Percentiles rank a stretch among this genome's conserved stretches.
Conservation (phyloP, 1,140 invertebrate species). For the Contarinia nasturtii region DNA sequence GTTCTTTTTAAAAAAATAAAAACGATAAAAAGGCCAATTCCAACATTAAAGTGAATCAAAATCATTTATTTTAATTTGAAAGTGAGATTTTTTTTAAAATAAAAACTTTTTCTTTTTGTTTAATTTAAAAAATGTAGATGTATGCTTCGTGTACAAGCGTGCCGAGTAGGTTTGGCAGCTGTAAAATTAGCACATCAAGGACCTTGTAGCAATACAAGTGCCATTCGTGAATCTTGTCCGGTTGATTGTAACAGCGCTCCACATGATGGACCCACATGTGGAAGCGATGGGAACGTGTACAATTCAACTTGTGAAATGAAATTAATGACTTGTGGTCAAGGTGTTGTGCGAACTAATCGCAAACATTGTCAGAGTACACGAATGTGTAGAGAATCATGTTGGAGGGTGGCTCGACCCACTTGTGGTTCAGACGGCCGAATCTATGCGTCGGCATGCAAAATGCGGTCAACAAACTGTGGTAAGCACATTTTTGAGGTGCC, state of each 20-base stretch:
- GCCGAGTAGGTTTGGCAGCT: constrained; percentile 30
- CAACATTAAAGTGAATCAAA: too few relatives aligned
- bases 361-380: constrained; percentile 82
- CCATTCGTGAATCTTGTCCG: constrained; percentile 71
- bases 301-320: constrained; percentile 87
- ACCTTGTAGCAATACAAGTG: constrained; percentile 72
- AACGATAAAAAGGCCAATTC: too few relatives aligned
- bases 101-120: too few relatives aligned
- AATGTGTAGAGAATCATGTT: constrained; percentile 76
- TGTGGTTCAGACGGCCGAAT: constrained; percentile 82
- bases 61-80: too few relatives aligned
- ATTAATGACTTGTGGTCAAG: constrained; percentile 71
- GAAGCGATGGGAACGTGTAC: constrained; percentile 82
- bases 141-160: constrained; percentile 62
- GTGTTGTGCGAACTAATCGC: constrained; percentile 57
- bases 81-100: too few relatives aligned
- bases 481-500: constrained; percentile 83
- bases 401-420: constrained; percentile 70
- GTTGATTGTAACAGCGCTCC: constrained; percentile 66
- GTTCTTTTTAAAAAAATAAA: too few relatives aligned
- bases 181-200: constrained; percentile 60
- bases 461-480: constrained; percentile 82
- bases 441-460: constrained; percentile 80
- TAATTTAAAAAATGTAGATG: too few relatives aligned
- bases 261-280: constrained; percentile 74